Base-by-base conservation (phyloP, 1,140 invertebrate genomes). In the Pseudomyrmex concolor region DNA sequence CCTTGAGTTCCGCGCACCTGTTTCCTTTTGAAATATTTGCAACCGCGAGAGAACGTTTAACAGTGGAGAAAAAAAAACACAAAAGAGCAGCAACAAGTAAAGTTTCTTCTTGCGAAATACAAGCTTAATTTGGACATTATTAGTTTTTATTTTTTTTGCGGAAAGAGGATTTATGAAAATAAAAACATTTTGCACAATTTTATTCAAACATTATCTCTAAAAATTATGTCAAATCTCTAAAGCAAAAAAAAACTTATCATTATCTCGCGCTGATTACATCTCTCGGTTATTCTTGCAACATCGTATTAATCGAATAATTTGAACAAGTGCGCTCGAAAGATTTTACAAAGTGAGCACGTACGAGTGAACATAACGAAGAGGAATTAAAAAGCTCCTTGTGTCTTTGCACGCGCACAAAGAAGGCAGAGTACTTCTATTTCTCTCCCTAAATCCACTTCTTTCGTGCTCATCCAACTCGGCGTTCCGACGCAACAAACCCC, bases 11-110 rank as follows among this genome's bases (percentile, higher is more conserved):
- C 76, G 66, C 54, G 76, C 43, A 50, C 54, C 67, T 80, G 22
- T 80, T 80, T 71, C 67, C 54, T 34, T 12, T 12, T 71, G 66
- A 80, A 59, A 60, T 71, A 59, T 78, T 68, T 45, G 64, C 74
- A 48, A 76, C 48, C 34, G 25, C n/a, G 17, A 68, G 51, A 68
- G 19, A 57, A 78, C 43, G 22, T 78, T 70, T 71, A 50, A 71
- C 19, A 59, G 76, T 2, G 17, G n/a, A 8, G 57, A 22, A 34
- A 70, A 70, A 71, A 70, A 71, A 10, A 50, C 34, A 17, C 2
- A 17, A 10, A 4, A 45, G 22, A 17, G 34, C 13, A 0, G n/a
- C 45, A 71, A 68, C 19, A 50, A 34, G 54, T 60, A 34, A 59
- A 59, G 15, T 57, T 66, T 7, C 48, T 15, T 71, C 48, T 71